These are phyloP conservation scores for Caenorhabditis tropicalis DNA, from an alignment of 1,140 invertebrate species.

Conservation along the genomic window DNA sequence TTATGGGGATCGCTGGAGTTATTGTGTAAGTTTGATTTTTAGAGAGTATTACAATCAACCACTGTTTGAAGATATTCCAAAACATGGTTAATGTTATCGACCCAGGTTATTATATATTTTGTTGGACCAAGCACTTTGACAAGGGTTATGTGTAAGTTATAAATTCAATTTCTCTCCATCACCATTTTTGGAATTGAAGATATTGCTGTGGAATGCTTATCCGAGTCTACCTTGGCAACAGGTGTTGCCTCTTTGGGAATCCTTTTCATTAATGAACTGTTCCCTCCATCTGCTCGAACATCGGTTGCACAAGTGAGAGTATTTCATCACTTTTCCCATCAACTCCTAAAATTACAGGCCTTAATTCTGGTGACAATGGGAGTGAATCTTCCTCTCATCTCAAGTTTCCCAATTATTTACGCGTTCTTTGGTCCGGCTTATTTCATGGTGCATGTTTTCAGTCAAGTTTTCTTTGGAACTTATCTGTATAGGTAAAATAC, in stretches of 20 bases:
- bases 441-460: neutral
- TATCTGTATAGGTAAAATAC: neutral
- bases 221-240: neutral
- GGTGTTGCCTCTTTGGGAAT: neutral
- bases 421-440: conserved; percentile 7
- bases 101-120: neutral
- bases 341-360: neutral
- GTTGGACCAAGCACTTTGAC: neutral
- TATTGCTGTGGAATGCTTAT: neutral
- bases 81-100: neutral
- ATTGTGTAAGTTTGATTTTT: neutral
- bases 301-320: neutral
- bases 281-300: conserved; percentile 18
- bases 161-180: too few relatives aligned
- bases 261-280: neutral
- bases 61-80: neutral
- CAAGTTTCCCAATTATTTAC: conserved; percentile 22
- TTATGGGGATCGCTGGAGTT: neutral
- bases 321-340: too few relatives aligned
- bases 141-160: neutral
- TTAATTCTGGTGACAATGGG: neutral
- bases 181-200: neutral
- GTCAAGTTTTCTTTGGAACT: neutral
- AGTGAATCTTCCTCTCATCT: neutral
- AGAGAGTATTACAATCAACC: neutral